A percentile compares a stretch with the other conserved stretches of the same genome.
phyloP scores from a whole-genome alignment of 2,113 vertebrate species.

The Toxotes chatareus region DNA sequence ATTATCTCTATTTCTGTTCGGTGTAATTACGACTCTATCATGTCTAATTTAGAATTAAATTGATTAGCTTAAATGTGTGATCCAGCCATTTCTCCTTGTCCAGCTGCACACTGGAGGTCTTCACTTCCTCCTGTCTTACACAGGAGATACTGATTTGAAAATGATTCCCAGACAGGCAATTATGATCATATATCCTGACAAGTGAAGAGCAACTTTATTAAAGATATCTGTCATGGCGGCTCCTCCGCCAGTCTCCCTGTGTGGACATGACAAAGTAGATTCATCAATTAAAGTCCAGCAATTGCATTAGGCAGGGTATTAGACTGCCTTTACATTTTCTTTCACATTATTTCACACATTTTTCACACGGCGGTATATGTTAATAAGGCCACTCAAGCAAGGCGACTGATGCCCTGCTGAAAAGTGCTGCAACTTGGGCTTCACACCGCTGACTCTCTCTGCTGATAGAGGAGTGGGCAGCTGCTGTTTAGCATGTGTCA shows the following conservation, averaged over 20 bases:
- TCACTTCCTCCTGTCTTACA: constrained; percentile 37
- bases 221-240: constrained; percentile 81
- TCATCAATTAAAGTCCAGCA: constrained; percentile 71
- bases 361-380: constrained; percentile 65
- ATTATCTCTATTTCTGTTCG: constrained; percentile 41
- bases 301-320: constrained; percentile 69
- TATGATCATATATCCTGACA: constrained; percentile 72
- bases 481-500: constrained; percentile 18
- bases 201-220: constrained; percentile 78
- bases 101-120: constrained; percentile 24
- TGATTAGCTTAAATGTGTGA: constrained; percentile 38
- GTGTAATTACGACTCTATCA: constrained; percentile 53
- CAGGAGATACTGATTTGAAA: constrained; percentile 67
- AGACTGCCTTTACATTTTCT: constrained; percentile 71
- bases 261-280: constrained; percentile 76
- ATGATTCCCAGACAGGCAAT: constrained; percentile 69
- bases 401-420: constrained; percentile 10
- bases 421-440: constrained; percentile 21
- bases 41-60: constrained; percentile 41
- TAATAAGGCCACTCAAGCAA: constrained; percentile 47
- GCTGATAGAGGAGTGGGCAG: constrained; percentile 2
- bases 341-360: constrained; percentile 73
- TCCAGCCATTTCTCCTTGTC: constrained; percentile 35
- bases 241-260: constrained; percentile 60
- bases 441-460: background rate